Evolutionary conservation across 2,797 vertebrate species (phyloP).

Genomic region (Pseudochromis fuscus): DNA sequence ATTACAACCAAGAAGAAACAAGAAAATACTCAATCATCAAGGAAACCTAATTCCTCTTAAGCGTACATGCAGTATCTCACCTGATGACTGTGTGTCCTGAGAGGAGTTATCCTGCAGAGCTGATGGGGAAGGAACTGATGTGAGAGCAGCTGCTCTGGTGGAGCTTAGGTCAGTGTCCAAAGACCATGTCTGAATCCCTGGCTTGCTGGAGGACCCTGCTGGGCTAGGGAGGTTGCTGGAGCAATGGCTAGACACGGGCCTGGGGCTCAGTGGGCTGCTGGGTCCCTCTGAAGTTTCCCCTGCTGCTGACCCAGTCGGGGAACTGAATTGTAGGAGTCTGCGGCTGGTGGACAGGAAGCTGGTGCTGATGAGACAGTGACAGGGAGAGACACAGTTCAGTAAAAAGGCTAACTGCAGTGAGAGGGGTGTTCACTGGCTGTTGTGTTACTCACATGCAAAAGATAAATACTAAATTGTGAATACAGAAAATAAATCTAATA

Average conservation of each 20-base stretch:
- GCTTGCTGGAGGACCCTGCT: constrained; percentile 61
- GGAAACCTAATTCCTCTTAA: neutral
- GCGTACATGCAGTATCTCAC: constrained; percentile 52
- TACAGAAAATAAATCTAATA: too few relatives aligned
- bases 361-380: constrained; percentile 72
- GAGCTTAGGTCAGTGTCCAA: constrained; percentile 65
- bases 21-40: neutral
- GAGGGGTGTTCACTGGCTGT: neutral
- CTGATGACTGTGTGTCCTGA: constrained; percentile 87
- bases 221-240: constrained; percentile 85
- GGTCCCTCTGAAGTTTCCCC: constrained; percentile 75
- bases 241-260: constrained; percentile 75
- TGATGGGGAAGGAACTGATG: constrained; percentile 76
- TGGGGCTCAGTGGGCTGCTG: constrained; percentile 79
- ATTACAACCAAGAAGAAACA: constrained; percentile 19
- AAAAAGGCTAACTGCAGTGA: neutral
- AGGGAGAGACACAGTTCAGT: neutral
- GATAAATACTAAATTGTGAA: constrained; percentile 2
- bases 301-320: constrained; percentile 71
- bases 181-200: constrained; percentile 73
- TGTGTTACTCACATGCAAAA: constrained; percentile 4
- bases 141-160: constrained; percentile 55
- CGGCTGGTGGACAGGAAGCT: constrained; percentile 84
- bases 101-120: constrained; percentile 82
- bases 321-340: constrained; percentile 74